phyloP scores from a whole-genome alignment of 2,113 vertebrate genomes.

The Syngnathus typhle region DNA sequence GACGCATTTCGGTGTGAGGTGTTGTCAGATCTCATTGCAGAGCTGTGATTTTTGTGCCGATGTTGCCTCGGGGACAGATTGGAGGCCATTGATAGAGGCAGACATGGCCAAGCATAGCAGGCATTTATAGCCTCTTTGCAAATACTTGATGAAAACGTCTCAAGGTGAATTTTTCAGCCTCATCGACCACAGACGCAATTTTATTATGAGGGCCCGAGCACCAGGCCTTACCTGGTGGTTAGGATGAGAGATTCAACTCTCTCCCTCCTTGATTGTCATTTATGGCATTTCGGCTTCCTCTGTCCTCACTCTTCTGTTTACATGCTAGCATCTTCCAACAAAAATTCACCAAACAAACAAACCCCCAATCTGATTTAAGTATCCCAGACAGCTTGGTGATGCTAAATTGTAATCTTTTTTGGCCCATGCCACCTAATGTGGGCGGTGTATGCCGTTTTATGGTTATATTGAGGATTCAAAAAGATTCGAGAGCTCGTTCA shows the following conservation, averaged over 20 bases:
- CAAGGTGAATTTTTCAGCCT: not conserved
- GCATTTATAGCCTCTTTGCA: constrained; percentile 48
- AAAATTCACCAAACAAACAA: too few relatives aligned
- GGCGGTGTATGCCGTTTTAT: not conserved
- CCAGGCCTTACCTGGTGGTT: too few relatives aligned
- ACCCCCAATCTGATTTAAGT: too few relatives aligned
- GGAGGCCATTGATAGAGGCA: constrained; percentile 23
- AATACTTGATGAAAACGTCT: constrained; percentile 45
- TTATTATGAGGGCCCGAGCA: not conserved
- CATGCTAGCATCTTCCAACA: too few relatives aligned
- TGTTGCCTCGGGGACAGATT: constrained; percentile 41
- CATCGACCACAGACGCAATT: not conserved
- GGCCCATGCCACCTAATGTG: too few relatives aligned
- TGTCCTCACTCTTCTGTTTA: too few relatives aligned
- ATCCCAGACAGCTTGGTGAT: too few relatives aligned
- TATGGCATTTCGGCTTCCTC: too few relatives aligned
- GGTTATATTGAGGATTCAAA: not conserved
- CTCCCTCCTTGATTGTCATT: too few relatives aligned
- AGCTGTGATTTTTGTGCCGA: constrained; percentile 25
- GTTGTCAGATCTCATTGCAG: constrained; percentile 37
- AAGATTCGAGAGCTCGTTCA: not conserved
- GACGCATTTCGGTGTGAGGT: constrained; percentile 47
- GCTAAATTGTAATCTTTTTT: too few relatives aligned
- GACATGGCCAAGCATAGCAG: constrained; percentile 30
- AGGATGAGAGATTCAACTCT: too few relatives aligned